Evolutionary conservation across 2,888 invertebrate genomes (phyloP).

Genomic region (Thalpophila matura): DNA sequence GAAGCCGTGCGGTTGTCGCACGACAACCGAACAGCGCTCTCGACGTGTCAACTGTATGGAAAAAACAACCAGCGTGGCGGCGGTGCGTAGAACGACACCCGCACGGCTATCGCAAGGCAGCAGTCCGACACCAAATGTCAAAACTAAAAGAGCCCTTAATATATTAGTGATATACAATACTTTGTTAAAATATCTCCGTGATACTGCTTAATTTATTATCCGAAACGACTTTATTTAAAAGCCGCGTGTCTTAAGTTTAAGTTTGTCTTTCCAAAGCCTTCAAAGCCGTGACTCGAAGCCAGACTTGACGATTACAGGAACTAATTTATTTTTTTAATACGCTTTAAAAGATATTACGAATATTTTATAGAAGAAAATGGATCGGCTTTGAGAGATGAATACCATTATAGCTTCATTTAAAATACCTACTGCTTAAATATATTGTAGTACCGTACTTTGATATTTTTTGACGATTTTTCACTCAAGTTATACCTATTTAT

Average conservation of each 20-base stretch:
- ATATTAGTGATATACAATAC: too few species aligned
- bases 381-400: slow-evolving; percentile 36
- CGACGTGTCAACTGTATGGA: too few species aligned
- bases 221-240: slow-evolving; percentile 41
- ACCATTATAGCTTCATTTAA: slow-evolving; percentile 54
- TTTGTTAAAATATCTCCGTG: background rate
- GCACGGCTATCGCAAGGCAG: too few species aligned
- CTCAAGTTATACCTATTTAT: background rate
- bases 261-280: slow-evolving; percentile 52
- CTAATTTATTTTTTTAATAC: slow-evolving; percentile 61
- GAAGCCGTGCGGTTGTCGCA: too few species aligned
- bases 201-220: slow-evolving; percentile 3
- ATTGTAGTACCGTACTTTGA: background rate
- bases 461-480: background rate
- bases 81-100: too few species aligned
- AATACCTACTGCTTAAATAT: background rate
- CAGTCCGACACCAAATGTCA: too few species aligned
- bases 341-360: slow-evolving; percentile 33
- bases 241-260: slow-evolving; percentile 30
- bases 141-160: too few species aligned
- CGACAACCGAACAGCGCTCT: too few species aligned
- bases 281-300: slow-evolving; percentile 50
- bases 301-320: slow-evolving; percentile 51
- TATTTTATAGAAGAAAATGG: slow-evolving; percentile 38
- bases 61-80: too few species aligned